Base-by-base conservation (phyloP, 2,113 vertebrate species). In the Leptocoma aspasia region DNA sequence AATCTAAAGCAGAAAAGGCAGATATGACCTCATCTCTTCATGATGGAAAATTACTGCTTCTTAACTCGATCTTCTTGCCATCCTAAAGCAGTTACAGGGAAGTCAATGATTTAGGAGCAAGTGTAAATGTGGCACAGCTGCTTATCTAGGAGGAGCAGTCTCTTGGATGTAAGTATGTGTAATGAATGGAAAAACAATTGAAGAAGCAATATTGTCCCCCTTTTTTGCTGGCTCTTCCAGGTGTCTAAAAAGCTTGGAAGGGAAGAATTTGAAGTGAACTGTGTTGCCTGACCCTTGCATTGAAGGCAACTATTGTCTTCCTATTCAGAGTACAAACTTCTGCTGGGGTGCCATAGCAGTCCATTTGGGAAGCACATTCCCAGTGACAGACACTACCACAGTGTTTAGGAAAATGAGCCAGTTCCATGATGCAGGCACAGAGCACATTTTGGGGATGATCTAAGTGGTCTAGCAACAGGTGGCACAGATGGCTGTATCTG, bases 1-100 rank as follows among this genome's bases (percentile, higher is more conserved):
- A 88, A 78, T 82, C 63, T 60, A 10, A 83, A 92, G 68, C 44
- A 83, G 56, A 92, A 88, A 21, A 64, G 84, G 61, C 90, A 90
- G 85, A 59, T 89, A 64, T 90, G 89, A 89, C 78, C 75, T 96
- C 88, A 75, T 78, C 27, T 91, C 37, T 71, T 78, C 71, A 50
- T 30, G 37, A 41, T 75, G 93, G 88, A 86, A 96, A 94, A 90
- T 78, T 64, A n/a, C 65, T 89, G 54, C 56, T 77, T 75, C 76
- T 88, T 73, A 50, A 45, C 44, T 80, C 64, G 44, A 26, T 80
- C 53, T 56, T 92, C 78, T 80, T 86, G 66, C 93, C 52, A 56
- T 83, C 64, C 84, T 61, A 21, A 75, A 88, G 72, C 82, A 50
- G 39, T 77, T 92, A 66, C 19, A 33, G 68, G 44, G 73, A 71